phyloP scores from a whole-genome alignment of 2,113 vertebrate species.

The Plotosus lineatus region DNA sequence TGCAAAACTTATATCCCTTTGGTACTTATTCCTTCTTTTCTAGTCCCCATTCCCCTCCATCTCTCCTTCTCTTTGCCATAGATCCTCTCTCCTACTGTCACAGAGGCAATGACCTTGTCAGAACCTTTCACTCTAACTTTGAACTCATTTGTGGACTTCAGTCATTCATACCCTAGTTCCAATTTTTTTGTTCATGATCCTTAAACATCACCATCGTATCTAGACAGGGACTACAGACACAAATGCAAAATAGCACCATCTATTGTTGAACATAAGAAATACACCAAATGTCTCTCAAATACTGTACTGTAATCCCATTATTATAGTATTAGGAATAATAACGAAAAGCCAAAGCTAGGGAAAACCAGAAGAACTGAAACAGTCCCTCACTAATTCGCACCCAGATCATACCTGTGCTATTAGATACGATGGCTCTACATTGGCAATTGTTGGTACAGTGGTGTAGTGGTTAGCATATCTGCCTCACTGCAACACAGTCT shows the following conservation, averaged over 20 bases:
- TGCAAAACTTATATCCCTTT: constrained; percentile 1
- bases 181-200: background rate
- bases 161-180: background rate
- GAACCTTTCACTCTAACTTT: background rate
- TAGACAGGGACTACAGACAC: background rate
- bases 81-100: background rate
- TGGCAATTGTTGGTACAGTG: too few species aligned
- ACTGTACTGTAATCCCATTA: background rate
- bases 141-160: background rate
- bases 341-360: background rate
- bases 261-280: background rate
- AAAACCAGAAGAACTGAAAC: background rate
- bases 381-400: too few species aligned
- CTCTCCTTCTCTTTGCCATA: background rate
- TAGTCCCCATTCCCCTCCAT: background rate
- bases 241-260: background rate
- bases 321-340: background rate
- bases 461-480: too few species aligned
- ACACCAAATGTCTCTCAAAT: background rate
- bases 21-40: background rate
- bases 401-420: background rate
- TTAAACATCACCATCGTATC: background rate
- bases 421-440: too few species aligned
- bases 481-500: too few species aligned
- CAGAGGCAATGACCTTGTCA: background rate